A percentile compares a stretch with the other conserved stretches of the same genome.
These are phyloP conservation scores for Oreortyx pictus DNA, from an alignment of 2,797 vertebrate species.

Conservation along the genomic window DNA sequence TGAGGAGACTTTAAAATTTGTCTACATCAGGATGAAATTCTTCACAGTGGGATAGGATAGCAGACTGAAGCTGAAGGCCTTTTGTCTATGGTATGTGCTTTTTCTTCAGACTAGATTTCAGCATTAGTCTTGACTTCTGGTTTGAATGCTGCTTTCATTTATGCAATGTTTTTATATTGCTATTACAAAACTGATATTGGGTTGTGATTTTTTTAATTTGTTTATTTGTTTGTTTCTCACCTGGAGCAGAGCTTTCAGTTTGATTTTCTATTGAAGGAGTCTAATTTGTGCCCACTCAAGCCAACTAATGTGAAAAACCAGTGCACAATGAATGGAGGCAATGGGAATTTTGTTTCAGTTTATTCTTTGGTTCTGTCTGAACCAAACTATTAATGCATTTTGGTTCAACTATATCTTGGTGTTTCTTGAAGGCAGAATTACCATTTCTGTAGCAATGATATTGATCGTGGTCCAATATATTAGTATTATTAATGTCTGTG, in stretches of 20 bases:
- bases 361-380: neutral
- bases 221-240: neutral
- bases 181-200: fast-evolving
- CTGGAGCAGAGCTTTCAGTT: neutral
- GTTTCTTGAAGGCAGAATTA: neutral
- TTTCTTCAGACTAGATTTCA: neutral
- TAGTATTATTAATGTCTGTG: neutral
- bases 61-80: neutral
- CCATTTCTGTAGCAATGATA: neutral
- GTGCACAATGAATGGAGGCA: neutral
- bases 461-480: neutral
- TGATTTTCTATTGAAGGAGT: neutral
- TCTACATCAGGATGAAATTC: neutral
- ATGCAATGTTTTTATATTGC: neutral
- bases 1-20: neutral
- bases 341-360: neutral
- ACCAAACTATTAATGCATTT: neutral
- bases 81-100: fast-evolving
- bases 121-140: neutral
- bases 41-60: neutral
- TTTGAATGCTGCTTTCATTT: neutral
- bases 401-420: neutral
- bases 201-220: neutral
- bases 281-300: neutral
- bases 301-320: neutral